phyloP scores from a whole-genome alignment of 1,140 invertebrate genomes.

The Drosophila erecta region DNA sequence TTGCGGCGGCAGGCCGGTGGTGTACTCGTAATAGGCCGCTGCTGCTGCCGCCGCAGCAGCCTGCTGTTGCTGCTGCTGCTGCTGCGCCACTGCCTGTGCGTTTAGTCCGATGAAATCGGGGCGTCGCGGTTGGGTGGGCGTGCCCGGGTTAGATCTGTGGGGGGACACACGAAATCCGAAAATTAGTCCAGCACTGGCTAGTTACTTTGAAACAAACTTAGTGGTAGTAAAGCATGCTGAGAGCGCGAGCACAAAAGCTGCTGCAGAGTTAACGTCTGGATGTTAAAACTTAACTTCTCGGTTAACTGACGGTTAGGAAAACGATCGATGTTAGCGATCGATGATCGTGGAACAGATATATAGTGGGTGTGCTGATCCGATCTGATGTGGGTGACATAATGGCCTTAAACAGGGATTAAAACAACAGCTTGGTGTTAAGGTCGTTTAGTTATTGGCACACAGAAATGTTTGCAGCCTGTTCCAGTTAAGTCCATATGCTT shows the following conservation, averaged over 20 bases:
- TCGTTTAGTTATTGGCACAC: slow-evolving; percentile 15
- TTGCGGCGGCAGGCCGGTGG: slow-evolving; percentile 78
- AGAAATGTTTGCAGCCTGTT: not conserved
- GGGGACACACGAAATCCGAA: slow-evolving; percentile 32
- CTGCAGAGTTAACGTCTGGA: slow-evolving; percentile 5
- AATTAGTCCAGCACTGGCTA: not conserved
- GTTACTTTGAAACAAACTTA: not conserved
- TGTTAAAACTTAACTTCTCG: slow-evolving; percentile 18
- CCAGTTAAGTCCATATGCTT: not conserved
- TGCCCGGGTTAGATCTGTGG: slow-evolving; percentile 93
- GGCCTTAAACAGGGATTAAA: slow-evolving; percentile 17
- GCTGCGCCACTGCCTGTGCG: slow-evolving; percentile 55
- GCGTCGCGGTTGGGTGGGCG: slow-evolving; percentile 93
- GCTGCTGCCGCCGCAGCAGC: slow-evolving; percentile 81
- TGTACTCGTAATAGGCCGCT: slow-evolving; percentile 86
- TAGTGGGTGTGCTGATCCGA: not conserved
- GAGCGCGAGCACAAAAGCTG: slow-evolving; percentile 16
- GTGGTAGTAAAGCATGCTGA: slow-evolving; percentile 17
- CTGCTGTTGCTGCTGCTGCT: slow-evolving; percentile 67
- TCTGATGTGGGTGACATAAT: slow-evolving; percentile 10
- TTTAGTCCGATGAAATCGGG: slow-evolving; percentile 93
- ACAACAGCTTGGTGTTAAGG: not conserved
- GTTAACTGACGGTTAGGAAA: slow-evolving; percentile 32
- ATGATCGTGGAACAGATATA: slow-evolving; percentile 13
- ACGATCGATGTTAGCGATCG: slow-evolving; percentile 13